phyloP scores from a whole-genome alignment of 92 coral and sea anemone genomes.

The Zoanthus solanderi region DNA sequence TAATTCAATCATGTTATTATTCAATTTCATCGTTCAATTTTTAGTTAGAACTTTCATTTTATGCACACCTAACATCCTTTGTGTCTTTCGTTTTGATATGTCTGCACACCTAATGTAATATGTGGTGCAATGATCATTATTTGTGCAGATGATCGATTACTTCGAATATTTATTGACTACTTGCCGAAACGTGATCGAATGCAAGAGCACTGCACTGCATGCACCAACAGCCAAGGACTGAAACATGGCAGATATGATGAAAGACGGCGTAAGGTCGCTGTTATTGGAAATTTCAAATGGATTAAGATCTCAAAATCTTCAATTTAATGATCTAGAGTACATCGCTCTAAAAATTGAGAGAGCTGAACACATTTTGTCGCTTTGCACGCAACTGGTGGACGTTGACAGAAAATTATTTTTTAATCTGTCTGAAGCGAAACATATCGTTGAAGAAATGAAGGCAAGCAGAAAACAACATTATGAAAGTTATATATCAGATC shows the following conservation, averaged over 20 bases:
- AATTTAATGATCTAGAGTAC: background rate
- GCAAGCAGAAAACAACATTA: background rate
- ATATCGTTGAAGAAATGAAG: background rate
- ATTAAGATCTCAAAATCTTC: background rate
- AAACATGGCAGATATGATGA: background rate
- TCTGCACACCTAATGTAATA: background rate
- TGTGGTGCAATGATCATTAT: background rate
- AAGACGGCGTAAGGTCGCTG: background rate
- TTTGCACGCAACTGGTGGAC: background rate
- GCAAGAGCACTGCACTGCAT: background rate
- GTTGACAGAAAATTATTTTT: background rate
- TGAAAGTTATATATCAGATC: background rate
- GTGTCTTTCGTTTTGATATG: too few species aligned
- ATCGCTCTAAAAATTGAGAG: background rate
- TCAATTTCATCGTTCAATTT: too few species aligned
- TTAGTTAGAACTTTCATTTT: too few species aligned
- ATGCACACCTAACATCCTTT: too few species aligned
- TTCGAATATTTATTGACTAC: background rate
- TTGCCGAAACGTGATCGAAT: background rate
- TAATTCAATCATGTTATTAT: too few species aligned
- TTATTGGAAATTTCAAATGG: background rate
- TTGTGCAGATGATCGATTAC: background rate
- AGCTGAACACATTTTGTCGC: background rate
- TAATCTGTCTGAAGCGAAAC: background rate
- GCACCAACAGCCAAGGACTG: background rate